These are phyloP conservation scores for Lucinisca nassula DNA, from an alignment of 2,888 invertebrate genomes.

Conservation along the genomic window DNA sequence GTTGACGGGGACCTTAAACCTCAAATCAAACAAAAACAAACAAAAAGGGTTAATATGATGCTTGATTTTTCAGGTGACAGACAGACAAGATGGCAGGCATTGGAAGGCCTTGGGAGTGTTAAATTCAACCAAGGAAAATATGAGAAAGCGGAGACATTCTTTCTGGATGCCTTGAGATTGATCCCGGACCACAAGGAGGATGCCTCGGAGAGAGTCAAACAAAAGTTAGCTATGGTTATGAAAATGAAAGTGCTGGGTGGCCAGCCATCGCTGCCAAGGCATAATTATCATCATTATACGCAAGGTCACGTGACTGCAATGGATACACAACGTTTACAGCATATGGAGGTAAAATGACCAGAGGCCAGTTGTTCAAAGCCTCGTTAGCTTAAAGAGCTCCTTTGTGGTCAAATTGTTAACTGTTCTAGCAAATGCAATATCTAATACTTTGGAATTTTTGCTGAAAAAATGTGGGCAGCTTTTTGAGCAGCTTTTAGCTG, in stretches of 20 bases:
- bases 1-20: no score
- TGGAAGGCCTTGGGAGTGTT: slow-evolving; percentile 76
- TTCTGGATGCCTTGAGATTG: slow-evolving; percentile 63
- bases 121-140: slow-evolving; percentile 65
- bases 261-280: not conserved
- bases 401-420: no score
- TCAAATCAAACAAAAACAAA: no score
- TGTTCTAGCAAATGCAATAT: no score
- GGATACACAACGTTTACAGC: not conserved
- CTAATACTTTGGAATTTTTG: no score
- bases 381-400: no score
- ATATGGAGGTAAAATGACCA: not conserved
- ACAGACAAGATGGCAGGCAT: slow-evolving; percentile 78
- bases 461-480: no score
- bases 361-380: not conserved
- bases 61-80: slow-evolving; percentile 69
- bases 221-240: slow-evolving; percentile 55
- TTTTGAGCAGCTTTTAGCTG: no score
- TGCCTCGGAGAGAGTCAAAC: slow-evolving; percentile 65
- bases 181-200: slow-evolving; percentile 43
- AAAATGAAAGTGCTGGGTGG: slow-evolving; percentile 10
- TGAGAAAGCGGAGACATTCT: slow-evolving; percentile 65
- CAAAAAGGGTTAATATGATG: no score
- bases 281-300: not conserved
- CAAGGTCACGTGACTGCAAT: not conserved